These are phyloP conservation scores for Falcunculus frontatus DNA, from an alignment of 2,113 vertebrate species.

Conservation along the genomic window DNA sequence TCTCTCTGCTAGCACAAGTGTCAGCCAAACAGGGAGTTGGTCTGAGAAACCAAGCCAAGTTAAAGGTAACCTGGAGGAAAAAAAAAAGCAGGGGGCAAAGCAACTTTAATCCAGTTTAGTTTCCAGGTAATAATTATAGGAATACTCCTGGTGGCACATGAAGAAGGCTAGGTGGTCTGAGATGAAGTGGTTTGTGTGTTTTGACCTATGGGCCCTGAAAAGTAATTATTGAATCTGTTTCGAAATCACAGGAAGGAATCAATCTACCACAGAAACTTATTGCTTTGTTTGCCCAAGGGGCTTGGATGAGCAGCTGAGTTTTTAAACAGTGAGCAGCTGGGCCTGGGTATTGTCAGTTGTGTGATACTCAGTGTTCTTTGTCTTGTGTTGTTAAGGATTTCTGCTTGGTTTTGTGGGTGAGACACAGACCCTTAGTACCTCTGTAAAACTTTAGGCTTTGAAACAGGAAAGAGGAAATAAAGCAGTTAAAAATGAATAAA, in stretches of 20 bases:
- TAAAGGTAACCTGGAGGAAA: not conserved
- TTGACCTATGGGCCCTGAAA: not conserved
- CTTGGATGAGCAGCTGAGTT: not conserved
- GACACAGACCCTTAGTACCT: not conserved
- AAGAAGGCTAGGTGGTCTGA: not conserved
- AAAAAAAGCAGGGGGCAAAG: rapidly evolving
- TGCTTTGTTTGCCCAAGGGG: not conserved
- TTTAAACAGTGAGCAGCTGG: not conserved
- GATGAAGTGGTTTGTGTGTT: not conserved
- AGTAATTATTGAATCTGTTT: not conserved
- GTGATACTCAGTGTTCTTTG: not conserved
- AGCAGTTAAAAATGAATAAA: not conserved
- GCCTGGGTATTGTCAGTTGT: not conserved
- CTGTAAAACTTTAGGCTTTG: not conserved
- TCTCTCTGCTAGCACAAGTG: not conserved
- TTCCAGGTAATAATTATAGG: not conserved
- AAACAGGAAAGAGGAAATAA: not conserved
- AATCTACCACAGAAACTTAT: not conserved
- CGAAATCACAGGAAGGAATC: not conserved
- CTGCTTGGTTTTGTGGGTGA: not conserved
- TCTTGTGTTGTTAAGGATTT: not conserved
- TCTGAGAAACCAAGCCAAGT: not conserved
- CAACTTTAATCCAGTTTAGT: not conserved
- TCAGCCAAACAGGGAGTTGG: not conserved
- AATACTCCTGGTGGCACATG: not conserved